These are phyloP conservation scores for Troides aeacus DNA, from an alignment of 2,888 invertebrate genomes.

Conservation along the genomic window DNA sequence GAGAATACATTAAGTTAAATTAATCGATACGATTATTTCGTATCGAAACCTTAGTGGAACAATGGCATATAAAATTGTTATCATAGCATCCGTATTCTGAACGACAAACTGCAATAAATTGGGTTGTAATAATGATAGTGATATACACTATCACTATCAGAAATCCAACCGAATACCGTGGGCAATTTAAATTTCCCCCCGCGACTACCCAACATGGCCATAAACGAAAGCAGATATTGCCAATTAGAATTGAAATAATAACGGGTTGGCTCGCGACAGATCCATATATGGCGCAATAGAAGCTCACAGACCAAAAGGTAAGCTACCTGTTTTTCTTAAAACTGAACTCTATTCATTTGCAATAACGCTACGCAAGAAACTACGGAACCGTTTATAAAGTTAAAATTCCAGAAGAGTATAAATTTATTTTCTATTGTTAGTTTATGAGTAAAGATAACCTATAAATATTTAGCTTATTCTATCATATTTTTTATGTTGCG, in stretches of 20 bases:
- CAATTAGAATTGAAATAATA: conserved; percentile 35
- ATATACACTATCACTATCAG: conserved; percentile 20
- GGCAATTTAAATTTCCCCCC: conserved; percentile 22
- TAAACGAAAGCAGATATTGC: conserved; percentile 34
- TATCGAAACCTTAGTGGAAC: conserved; percentile 18
- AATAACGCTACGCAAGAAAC: neutral
- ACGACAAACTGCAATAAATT: conserved; percentile 27
- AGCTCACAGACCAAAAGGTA: conserved; percentile 2
- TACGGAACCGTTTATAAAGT: conserved; percentile 7
- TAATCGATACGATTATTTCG: conserved; percentile 17
- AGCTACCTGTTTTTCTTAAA: neutral
- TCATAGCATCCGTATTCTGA: conserved; percentile 25
- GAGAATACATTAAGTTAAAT: conserved; percentile 21
- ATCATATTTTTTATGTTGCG: too few relatives aligned
- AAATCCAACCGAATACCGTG: neutral
- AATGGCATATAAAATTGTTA: conserved; percentile 29
- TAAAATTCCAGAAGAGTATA: conserved; percentile 19
- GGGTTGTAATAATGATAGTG: conserved; percentile 19
- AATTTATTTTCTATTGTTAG: conserved; percentile 13
- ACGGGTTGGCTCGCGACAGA: conserved; percentile 19
- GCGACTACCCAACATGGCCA: conserved; percentile 32
- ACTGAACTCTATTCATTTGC: conserved; percentile 3
- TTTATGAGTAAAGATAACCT: conserved; percentile 4
- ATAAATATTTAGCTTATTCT: neutral
- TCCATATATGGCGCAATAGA: conserved; percentile 26